Evolutionary conservation across 2,888 invertebrate genomes (phyloP).

Genomic region (Perizoma flavofasciatum): DNA sequence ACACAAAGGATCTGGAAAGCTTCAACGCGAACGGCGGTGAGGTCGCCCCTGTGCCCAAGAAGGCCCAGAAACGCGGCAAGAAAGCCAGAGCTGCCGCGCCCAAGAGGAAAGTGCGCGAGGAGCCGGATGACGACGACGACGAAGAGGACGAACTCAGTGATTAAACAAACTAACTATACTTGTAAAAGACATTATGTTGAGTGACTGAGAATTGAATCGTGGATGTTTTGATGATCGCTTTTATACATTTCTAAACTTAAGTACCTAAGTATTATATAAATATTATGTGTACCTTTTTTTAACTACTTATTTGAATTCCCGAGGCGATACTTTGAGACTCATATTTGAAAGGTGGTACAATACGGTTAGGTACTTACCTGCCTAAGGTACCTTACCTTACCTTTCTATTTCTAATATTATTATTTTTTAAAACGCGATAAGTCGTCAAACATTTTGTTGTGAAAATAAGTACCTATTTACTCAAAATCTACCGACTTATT

Average conservation of each 20-base stretch:
- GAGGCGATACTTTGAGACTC: too few relatives aligned
- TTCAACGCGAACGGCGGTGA: conserved; percentile 89
- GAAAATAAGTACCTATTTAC: too few relatives aligned
- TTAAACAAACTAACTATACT: conserved; percentile 3
- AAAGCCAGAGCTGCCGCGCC: conserved; percentile 49
- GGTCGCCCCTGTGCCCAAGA: conserved; percentile 59
- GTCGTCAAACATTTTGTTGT: too few relatives aligned
- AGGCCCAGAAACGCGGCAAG: conserved; percentile 73
- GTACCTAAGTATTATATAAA: background rate
- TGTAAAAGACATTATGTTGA: conserved; percentile 12
- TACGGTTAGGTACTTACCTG: too few relatives aligned
- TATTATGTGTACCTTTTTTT: too few relatives aligned
- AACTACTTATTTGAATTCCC: too few relatives aligned
- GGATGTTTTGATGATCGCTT: conserved; percentile 1
- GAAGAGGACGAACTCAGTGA: conserved; percentile 75
- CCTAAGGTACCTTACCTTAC: too few relatives aligned
- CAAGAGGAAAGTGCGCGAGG: conserved; percentile 69
- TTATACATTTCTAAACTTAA: conserved; percentile 6
- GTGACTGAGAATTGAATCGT: conserved; percentile 7
- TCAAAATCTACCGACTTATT: too few relatives aligned
- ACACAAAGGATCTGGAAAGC: conserved; percentile 91
- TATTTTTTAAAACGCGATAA: too few relatives aligned
- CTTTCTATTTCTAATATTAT: too few relatives aligned
- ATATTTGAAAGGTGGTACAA: too few relatives aligned
- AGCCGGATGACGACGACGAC: conserved; percentile 79